phyloP scores from a whole-genome alignment of 2,888 invertebrate species.

The Sussaba pulchella region DNA sequence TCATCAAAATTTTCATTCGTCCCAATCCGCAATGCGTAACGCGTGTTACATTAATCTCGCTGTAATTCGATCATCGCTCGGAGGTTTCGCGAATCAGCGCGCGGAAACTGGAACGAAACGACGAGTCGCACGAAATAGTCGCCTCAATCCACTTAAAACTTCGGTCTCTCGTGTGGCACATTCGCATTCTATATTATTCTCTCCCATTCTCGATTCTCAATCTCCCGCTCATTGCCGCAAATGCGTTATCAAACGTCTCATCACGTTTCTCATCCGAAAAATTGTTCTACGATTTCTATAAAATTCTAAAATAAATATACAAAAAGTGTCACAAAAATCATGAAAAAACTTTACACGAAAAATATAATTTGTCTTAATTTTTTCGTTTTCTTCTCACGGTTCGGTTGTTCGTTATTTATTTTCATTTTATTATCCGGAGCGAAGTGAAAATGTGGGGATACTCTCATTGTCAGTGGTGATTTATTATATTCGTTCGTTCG shows the following conservation, averaged over 20 bases:
- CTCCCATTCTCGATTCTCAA: conserved; percentile 7
- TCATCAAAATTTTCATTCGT: neutral
- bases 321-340: conserved; percentile 30
- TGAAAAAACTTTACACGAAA: conserved; percentile 25
- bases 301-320: conserved; percentile 20
- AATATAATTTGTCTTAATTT: conserved; percentile 18
- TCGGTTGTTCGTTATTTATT: neutral
- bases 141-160: conserved; percentile 33
- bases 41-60: conserved; percentile 22
- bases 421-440: neutral
- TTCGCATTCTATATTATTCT: conserved; percentile 29
- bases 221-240: conserved; percentile 1
- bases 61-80: conserved; percentile 31
- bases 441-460: conserved; percentile 17
- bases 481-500: neutral
- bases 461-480: neutral
- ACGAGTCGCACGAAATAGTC: conserved; percentile 1
- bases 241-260: neutral
- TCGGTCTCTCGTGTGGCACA: conserved; percentile 8
- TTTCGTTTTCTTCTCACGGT: neutral
- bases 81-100: neutral
- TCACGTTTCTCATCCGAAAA: neutral
- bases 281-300: conserved; percentile 4
- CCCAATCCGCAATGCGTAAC: neutral
- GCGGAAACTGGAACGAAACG: conserved; percentile 16